Conservation (phyloP, 1,140 invertebrate species). For the Cecropterus lyciades region DNA sequence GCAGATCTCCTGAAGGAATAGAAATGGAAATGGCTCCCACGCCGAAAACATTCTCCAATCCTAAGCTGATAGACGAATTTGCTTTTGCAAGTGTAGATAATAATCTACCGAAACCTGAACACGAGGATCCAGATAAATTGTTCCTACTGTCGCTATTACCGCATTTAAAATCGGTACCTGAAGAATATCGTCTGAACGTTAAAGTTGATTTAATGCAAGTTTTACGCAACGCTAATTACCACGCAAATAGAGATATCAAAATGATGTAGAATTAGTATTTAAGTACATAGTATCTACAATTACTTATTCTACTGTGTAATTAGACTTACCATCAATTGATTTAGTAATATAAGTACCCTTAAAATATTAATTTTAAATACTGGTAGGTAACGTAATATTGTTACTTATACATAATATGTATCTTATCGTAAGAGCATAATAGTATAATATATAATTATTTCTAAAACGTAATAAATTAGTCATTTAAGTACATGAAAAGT, state of each 20-base stretch:
- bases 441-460: too few species aligned
- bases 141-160: conserved; percentile 72
- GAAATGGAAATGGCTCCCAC: conserved; percentile 4
- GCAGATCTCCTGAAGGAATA: conserved; percentile 13
- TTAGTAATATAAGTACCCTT: too few species aligned
- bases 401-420: too few species aligned
- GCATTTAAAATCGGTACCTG: conserved; percentile 69
- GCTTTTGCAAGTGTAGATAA: conserved; percentile 68
- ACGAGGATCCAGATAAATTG: conserved; percentile 68
- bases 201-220: conserved; percentile 80
- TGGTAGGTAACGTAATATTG: too few species aligned
- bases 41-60: conserved; percentile 17
- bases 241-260: conserved; percentile 47
- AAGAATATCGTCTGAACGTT: conserved; percentile 62
- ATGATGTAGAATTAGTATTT: conserved; percentile 40
- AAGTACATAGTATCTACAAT: neutral
- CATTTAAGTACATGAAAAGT: neutral
- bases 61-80: conserved; percentile 58
- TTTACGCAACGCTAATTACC: conserved; percentile 62
- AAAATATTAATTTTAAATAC: too few species aligned
- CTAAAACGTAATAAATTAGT: too few species aligned
- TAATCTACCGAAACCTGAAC: conserved; percentile 43
- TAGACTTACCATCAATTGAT: too few species aligned
- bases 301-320: neutral
- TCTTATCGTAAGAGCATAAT: too few species aligned